Base-by-base conservation (phyloP, 2,113 vertebrate species). In the Dasyprocta punctata region DNA sequence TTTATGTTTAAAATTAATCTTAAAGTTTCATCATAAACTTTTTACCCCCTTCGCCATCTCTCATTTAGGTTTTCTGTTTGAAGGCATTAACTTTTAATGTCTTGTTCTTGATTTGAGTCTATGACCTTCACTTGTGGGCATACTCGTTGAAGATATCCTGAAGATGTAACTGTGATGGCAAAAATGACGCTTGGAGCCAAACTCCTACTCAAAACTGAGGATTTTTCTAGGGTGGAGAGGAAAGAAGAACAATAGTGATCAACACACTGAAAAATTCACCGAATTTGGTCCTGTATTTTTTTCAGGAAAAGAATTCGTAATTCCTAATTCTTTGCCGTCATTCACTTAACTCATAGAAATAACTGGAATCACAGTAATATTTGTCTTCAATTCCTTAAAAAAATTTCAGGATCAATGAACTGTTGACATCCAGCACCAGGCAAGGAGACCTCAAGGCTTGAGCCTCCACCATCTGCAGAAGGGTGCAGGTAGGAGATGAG, bases 1-100 rank as follows among this genome's bases (percentile, higher is more conserved):
- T 81, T 67, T 63, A 71, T 88, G 38, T 87, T 91, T 91, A 84
- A 96, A 92, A 65, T 86, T 71, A 11, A 3, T 97, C 67, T 85
- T 81, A 85, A 91, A 49, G 65, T 44, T 36, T 63, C 69, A 24
- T 67, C 19, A 77, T 77, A 49, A 52, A 60, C 17, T 52, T 89
- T 82, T 87, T 88, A n/a, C 14, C 14, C 36, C 4, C 52, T 86
- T 78, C 81, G 44, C 69, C 8, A 63, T 67, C 83, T 94, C 44
- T 94, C 12, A 16, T n/a, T 33, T 56, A 52, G 88, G 38, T 17
- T 30, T 33, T 78, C 49, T 16, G 44, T 56, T 36, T 88, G 49
- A 71, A 84, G 44, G 24, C 49, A 78, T 33, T 65, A 16, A 82
- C 78, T 93, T 85, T 83, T 47, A 89, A 91, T 63, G 84, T 93